A percentile compares a stretch with the other conserved stretches of the same genome.
Conservation (phyloP, 2,888 invertebrate genomes). For the Himalopsyche anomala region DNA sequence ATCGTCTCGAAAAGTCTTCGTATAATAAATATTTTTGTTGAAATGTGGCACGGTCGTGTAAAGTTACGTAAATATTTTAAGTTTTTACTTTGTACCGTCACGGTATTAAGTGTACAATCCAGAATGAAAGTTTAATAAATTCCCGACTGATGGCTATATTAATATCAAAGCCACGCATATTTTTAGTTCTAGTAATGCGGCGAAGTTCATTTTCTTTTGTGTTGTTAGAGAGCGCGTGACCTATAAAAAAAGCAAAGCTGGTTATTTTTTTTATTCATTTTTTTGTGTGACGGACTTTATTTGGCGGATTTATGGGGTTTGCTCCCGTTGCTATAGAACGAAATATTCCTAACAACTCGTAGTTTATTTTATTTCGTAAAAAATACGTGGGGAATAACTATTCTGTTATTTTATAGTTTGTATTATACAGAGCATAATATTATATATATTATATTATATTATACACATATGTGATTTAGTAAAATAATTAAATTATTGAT, state of each 20-base stretch:
- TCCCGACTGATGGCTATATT: constrained; percentile 29
- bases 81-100: constrained; percentile 30
- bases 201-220: constrained; percentile 28
- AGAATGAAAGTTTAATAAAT: constrained; percentile 22
- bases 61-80: constrained; percentile 19
- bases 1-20: neutral
- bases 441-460: no score
- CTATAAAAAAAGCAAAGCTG: constrained; percentile 21
- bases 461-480: no score
- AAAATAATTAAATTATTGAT: no score
- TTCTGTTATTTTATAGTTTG: no score
- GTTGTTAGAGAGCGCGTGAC: neutral
- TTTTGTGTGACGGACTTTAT: constrained; percentile 11
- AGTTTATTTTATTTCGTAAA: no score
- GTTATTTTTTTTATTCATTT: constrained; percentile 9
- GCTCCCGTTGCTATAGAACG: neutral
- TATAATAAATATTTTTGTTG: constrained; percentile 6
- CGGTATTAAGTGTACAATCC: neutral
- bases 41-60: constrained; percentile 7
- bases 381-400: no score
- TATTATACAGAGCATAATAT: no score
- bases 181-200: constrained; percentile 26
- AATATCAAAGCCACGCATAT: constrained; percentile 27
- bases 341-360: neutral
- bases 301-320: constrained; percentile 6